Base-by-base conservation (phyloP, 2,888 invertebrate species). In the Mayetiola destructor region DNA sequence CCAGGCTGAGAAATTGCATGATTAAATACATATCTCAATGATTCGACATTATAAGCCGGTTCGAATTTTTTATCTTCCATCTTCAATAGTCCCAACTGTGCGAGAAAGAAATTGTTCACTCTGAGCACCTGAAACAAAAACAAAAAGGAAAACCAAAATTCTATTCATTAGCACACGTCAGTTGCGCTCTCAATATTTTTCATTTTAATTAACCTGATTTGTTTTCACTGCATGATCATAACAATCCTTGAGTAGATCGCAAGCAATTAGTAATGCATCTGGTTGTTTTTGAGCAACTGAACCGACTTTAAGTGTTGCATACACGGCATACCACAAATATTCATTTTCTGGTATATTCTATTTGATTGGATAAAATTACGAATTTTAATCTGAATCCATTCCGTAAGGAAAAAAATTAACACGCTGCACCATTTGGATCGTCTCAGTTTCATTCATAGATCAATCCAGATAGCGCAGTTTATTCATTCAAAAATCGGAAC, bases 271-370 rank as follows among this genome's bases (percentile, higher is more conserved):
- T 9, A 71, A 59, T 3, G 72, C 72, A 2, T 68, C 66, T 16
- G 62, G 59, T 0, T 71, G 73, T 3, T 64, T 59, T 55, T 67
- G 60, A 0, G 71, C 63, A 16, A 72, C 61, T 57, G 71, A 66
- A 0, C 67, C 69, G 57, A 69, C 69, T 62, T 73, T 73, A 2
- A 73, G 61, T 6, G 70, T 64, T n/a, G 71, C 69, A 39, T 69
- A 73, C n/a, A 69, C 64, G 2, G 71, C 64, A 48, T 68, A 57
- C 20, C 68, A 63, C 16, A 73, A 58, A 56, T 71, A 68, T 23
- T 70, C 66, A 20, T 72, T 69, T 2, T 64, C 67, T 32, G 60
- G 63, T 52, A 66, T 68, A 63, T 64, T 63, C 73, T 73, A 32
- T n/a, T n/a, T n/a, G n/a, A n/a, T n/a, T n/a, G 35, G 58, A 40